A percentile compares a stretch with the other conserved stretches of the same genome.
phyloP scores from a whole-genome alignment of 2,113 vertebrate species.

The Perca schrenkii region DNA sequence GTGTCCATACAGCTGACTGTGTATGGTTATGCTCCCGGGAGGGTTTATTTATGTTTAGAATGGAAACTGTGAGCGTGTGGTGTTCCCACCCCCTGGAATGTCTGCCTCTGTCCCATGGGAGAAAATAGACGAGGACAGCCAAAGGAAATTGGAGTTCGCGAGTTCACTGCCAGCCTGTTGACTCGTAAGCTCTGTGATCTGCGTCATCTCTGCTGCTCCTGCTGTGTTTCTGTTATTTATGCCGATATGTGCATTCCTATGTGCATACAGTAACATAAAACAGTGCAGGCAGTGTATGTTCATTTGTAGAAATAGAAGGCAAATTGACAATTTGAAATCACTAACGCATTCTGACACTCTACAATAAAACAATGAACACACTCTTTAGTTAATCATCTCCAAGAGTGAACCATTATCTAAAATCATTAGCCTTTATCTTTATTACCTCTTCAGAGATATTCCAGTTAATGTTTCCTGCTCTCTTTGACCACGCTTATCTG shows the following conservation, averaged over 20 bases:
- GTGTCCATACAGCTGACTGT: slow-evolving; percentile 24
- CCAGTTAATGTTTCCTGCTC: slow-evolving; percentile 11
- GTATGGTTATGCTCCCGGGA: slow-evolving; percentile 38
- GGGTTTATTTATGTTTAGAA: slow-evolving; percentile 66
- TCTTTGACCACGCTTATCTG: background rate
- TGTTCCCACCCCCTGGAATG: background rate
- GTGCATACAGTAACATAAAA: background rate
- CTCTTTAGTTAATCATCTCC: slow-evolving; percentile 9
- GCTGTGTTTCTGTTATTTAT: background rate
- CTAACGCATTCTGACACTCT: background rate
- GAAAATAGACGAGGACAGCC: slow-evolving; percentile 56
- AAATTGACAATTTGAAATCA: background rate
- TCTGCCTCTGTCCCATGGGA: slow-evolving; percentile 23
- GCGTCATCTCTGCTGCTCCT: background rate
- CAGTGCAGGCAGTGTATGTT: background rate
- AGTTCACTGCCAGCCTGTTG: slow-evolving; percentile 26
- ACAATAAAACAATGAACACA: background rate
- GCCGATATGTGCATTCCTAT: background rate
- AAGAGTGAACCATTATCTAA: slow-evolving; percentile 16
- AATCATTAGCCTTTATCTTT: slow-evolving; percentile 35
- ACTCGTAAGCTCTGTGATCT: background rate
- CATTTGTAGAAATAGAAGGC: background rate
- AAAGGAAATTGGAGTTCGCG: slow-evolving; percentile 25
- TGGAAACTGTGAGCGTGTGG: slow-evolving; percentile 64
- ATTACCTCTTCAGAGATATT: background rate